Evolutionary conservation across 2,797 vertebrate species (phyloP), one percentile per base, ranked within the genome.

Genomic region (Dendrocincla fuliginosa): DNA sequence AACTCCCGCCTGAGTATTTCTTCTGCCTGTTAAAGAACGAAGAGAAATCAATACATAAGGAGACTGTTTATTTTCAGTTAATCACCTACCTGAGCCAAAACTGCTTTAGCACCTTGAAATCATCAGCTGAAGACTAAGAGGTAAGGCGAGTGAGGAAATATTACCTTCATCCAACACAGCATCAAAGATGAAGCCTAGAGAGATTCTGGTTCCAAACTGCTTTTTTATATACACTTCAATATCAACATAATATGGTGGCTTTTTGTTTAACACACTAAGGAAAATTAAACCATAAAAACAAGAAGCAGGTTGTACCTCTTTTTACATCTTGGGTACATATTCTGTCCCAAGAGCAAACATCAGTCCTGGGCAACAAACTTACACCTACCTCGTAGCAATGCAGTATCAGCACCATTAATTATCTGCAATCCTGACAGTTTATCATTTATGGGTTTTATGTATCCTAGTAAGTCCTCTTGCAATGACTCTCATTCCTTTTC

Each of bases 1-100:
- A 99, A 75, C 96, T 99, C 99, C 76, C 97, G 97, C 23, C 98
- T 98, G 22, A 99, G 97, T 23, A 99, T 98, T 97, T 99, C 98
- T 97, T 99, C 99, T 0, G 99, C 99, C 99, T 99, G 96, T 88
- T 33, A 71, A 89, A 74, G 65, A 95, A 96, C 68, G 70, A 84
- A 95, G 15, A 95, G 35, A 95, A 92, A 86, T n/a, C 25, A 95
- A 65, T 22, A 68, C 10, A 11, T 28, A 67, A 83, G 2, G 23
- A 49, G 28, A 56, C 11, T 35, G 47, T 6, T 60, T 50, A 12
- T 32, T 32, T 60, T 47, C 82, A 24, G 67, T 82, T 74, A 33
- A 93, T 33, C 10, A 44, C 2, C 55, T 10, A 68, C 30, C 39
- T 59, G n/a, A 86, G 68, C 9, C 56, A 41, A 59, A 39, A 49